Evolutionary conservation across 37 sponge, comb jelly and placozoan genomes (phyloP), one percentile per base, ranked within the genome.

Genomic region (Axinella damicornis): DNA sequence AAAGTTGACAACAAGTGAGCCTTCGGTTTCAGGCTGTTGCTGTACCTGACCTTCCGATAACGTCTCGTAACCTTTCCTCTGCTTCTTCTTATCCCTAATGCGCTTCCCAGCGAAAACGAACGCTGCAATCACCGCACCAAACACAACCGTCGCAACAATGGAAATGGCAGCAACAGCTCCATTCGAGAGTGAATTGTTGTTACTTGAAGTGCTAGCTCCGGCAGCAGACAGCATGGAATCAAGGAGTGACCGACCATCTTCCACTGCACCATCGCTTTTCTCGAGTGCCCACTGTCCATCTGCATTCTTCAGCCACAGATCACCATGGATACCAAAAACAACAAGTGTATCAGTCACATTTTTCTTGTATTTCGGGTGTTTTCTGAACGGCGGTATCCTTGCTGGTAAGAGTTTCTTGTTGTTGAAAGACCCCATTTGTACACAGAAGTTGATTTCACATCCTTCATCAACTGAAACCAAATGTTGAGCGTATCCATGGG

Each of bases 361-460:
- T 6, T 34, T 54, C 13, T 77, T 76, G 37, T 55, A 18, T 11
- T 53, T 46, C 6, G 78, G 71, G 25, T 69, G 73, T 25, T 72
- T 61, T 15, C 76, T 61, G 59, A 80, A 87, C 9, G 88, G 88
- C 24, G 88, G 88, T 5, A 87, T 71, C 15, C 17, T 72, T 16
- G 68, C 38, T 27, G 54, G 69, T 5, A 52, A 16, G 20, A 64
- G 66, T 34, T 17, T 30, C 18, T 72, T 41, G 14, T n/a, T 52
- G n/a, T 39, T 72, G 11, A 34, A 72, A 22, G 46, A 32, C 0
- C 78, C 79, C n/a, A 66, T 32, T 53, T 70, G 39, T 31, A 82
- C 73, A 76, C 92, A 91, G 59, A 83, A 91, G 41, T 82, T 83
- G 5, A 91, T 82, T 57, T 86, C 83, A 58, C 92, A 91, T n/a